A percentile compares a stretch with the other conserved stretches of the same genome.
These are phyloP conservation scores for Haliaeetus leucogaster DNA, from an alignment of 2,113 vertebrate genomes.

Conservation along the genomic window DNA sequence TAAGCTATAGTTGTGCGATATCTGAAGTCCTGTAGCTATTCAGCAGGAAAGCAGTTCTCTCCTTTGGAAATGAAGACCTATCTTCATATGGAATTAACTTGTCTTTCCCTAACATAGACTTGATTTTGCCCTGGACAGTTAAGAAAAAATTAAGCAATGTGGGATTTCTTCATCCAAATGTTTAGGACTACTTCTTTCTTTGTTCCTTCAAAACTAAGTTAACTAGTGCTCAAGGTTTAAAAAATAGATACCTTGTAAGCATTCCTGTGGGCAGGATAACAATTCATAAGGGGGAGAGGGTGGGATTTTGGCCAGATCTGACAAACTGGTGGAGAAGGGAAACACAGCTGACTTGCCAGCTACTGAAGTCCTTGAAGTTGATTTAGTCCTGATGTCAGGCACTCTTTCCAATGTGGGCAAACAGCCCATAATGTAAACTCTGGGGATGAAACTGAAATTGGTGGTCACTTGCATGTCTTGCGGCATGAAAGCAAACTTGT, in stretches of 20 bases:
- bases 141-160: neutral
- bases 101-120: neutral
- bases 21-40: neutral
- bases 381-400: slow-evolving; percentile 46
- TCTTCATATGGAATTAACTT: neutral
- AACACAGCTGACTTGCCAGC: neutral
- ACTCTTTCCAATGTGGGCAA: slow-evolving; percentile 25
- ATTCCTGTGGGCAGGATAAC: neutral
- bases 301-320: neutral
- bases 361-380: slow-evolving; percentile 4
- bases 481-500: slow-evolving; percentile 53
- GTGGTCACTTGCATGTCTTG: slow-evolving; percentile 51
- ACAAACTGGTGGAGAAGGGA: neutral
- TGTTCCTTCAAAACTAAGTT: neutral
- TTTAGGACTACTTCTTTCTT: neutral
- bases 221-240: neutral
- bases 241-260: neutral
- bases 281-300: neutral
- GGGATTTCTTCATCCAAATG: neutral
- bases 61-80: neutral
- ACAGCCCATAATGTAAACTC: slow-evolving; percentile 45
- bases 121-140: neutral
- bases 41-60: neutral
- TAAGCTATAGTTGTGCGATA: neutral
- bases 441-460: slow-evolving; percentile 20